Conservation (phyloP, 23 tunicate genomes). For the Phallusia fumigata region DNA sequence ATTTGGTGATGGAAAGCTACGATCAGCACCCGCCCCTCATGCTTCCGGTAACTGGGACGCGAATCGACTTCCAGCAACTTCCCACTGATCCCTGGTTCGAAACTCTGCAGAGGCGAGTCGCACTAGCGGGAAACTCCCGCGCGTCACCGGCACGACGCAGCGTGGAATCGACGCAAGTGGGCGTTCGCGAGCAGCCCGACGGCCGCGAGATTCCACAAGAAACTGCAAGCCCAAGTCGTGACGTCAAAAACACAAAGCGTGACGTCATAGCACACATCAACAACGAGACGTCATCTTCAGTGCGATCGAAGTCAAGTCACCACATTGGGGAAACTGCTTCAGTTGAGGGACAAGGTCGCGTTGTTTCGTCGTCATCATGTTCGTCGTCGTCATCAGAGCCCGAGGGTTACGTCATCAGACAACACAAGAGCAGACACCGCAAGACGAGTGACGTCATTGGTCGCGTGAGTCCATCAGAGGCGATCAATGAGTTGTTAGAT, state of each 20-base stretch:
- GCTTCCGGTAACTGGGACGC: slow-evolving; percentile 62
- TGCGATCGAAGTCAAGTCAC: background rate
- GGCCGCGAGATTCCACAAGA: slow-evolving; percentile 25
- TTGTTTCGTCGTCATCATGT: slow-evolving; percentile 41
- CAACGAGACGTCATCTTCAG: background rate
- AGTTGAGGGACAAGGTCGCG: slow-evolving; percentile 18
- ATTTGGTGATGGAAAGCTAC: slow-evolving; percentile 75
- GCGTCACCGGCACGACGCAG: background rate
- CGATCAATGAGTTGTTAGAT: slow-evolving; percentile 23
- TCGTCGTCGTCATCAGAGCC: slow-evolving; percentile 58
- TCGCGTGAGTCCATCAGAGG: slow-evolving; percentile 22
- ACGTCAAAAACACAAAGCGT: background rate
- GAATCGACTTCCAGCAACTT: slow-evolving; percentile 25
- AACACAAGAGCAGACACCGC: slow-evolving; percentile 16
- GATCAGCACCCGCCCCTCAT: slow-evolving; percentile 90
- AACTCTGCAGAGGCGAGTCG: slow-evolving; percentile 10
- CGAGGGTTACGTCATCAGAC: slow-evolving; percentile 34
- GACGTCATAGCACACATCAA: background rate
- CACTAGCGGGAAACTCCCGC: background rate
- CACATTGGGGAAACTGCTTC: slow-evolving; percentile 11
- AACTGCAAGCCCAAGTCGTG: background rate
- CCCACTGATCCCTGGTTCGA: slow-evolving; percentile 35
- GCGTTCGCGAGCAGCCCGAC: slow-evolving; percentile 46
- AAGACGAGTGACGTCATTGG: slow-evolving; percentile 18
- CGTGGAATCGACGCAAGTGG: background rate